Evolutionary conservation across 1,140 invertebrate species (phyloP).

Genomic region (Whitmania pigra): DNA sequence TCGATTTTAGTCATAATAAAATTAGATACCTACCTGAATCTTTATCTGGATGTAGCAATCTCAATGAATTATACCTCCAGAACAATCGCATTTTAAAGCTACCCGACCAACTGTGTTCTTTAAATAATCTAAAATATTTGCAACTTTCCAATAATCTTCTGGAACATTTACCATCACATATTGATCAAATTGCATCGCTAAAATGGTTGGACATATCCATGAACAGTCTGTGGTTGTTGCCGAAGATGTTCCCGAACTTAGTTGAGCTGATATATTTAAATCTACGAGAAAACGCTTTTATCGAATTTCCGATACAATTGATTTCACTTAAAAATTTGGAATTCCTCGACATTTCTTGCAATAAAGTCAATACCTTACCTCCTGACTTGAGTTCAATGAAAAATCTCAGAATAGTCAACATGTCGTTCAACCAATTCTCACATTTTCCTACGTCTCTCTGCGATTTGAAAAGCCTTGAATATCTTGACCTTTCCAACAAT

Average conservation of each 20-base stretch:
- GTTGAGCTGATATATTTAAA: not conserved
- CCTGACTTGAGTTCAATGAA: not conserved
- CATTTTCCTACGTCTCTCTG: not conserved
- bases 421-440: not conserved
- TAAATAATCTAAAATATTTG: not conserved
- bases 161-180: not conserved
- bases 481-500: slow-evolving; percentile 6
- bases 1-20: slow-evolving; percentile 7
- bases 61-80: not conserved
- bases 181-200: not conserved
- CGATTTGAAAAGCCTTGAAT: slow-evolving; percentile 9
- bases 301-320: not conserved
- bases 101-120: not conserved
- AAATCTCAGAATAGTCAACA: not conserved
- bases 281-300: not conserved
- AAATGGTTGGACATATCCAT: not conserved
- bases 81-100: not conserved
- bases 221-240: not conserved
- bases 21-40: not conserved
- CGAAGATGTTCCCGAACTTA: not conserved
- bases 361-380: not conserved
- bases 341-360: not conserved
- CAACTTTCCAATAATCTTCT: not conserved
- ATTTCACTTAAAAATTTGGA: slow-evolving; percentile 1
- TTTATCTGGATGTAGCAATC: not conserved